A percentile compares a stretch with the other conserved stretches of the same genome.
Evolutionary conservation across 2,113 vertebrate genomes (phyloP).

Genomic region (Embiotoca jacksoni): DNA sequence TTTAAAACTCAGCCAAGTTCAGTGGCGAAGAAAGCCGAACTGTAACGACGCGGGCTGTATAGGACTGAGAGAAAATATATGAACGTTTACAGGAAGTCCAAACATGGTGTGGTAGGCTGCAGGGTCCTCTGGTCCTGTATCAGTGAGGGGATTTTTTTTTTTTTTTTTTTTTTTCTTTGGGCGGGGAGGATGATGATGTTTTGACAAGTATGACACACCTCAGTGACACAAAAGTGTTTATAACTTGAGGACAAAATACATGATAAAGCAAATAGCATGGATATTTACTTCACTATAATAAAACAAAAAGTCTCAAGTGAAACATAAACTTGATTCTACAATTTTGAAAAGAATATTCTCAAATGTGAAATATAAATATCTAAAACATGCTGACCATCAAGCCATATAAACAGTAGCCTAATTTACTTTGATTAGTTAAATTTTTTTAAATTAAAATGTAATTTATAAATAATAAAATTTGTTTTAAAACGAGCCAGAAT

Average conservation of each 20-base stretch:
- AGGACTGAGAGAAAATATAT: background rate
- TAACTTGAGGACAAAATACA: too few species aligned
- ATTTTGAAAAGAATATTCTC: too few species aligned
- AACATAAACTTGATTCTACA: too few species aligned
- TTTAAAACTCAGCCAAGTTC: constrained; percentile 45
- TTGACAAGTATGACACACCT: background rate
- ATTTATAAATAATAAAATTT: background rate
- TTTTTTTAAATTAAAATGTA: background rate
- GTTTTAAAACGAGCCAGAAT: background rate
- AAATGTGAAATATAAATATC: too few species aligned
- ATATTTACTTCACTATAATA: too few species aligned
- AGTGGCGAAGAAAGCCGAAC: background rate
- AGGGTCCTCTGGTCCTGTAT: constrained; percentile 39
- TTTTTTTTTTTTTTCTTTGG: background rate
- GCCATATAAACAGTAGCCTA: too few species aligned
- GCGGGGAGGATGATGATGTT: too few species aligned
- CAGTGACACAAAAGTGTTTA: background rate
- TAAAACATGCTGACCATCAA: too few species aligned
- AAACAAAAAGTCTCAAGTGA: too few species aligned
- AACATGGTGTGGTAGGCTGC: constrained; percentile 5
- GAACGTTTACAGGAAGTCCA: background rate
- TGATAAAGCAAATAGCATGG: too few species aligned
- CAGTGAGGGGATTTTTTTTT: background rate
- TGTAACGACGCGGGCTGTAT: background rate
- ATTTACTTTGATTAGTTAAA: too few species aligned